phyloP scores from a whole-genome alignment of 2,113 vertebrate species.

The Psilopogon haemacephalus region DNA sequence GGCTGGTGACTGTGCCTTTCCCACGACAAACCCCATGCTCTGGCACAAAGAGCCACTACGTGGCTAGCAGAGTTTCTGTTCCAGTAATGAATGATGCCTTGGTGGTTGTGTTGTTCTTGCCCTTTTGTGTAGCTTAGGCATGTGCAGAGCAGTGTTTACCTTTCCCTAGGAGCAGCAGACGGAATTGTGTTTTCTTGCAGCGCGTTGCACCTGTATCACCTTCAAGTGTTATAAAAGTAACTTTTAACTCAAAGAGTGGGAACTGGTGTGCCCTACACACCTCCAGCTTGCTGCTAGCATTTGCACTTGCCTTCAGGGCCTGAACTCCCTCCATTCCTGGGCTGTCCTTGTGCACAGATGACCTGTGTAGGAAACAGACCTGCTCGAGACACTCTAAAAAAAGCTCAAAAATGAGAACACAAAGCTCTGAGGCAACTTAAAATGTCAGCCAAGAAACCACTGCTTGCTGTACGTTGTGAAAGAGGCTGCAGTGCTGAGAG shows the following conservation, averaged over 20 bases:
- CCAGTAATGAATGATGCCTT: neutral
- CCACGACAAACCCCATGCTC: accelerated
- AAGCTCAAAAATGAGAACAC: neutral
- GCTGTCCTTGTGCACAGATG: neutral
- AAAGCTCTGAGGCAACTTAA: neutral
- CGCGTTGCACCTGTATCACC: neutral
- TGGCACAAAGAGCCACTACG: accelerated
- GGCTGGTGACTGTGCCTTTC: neutral
- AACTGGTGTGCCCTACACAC: neutral
- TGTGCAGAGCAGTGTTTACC: neutral
- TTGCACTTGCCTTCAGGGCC: neutral
- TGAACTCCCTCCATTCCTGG: neutral
- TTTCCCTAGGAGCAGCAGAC: neutral
- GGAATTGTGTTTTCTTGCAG: neutral
- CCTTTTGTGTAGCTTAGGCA: neutral
- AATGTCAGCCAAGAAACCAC: neutral
- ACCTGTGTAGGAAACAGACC: neutral
- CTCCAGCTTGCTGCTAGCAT: neutral
- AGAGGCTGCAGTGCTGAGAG: neutral
- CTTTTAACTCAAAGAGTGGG: neutral
- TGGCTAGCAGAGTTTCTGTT: neutral
- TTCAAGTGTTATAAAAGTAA: neutral
- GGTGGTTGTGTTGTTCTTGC: neutral
- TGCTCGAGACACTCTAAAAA: neutral
- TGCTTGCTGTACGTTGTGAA: neutral